Evolutionary conservation across 2,797 vertebrate genomes (phyloP).

Genomic region (Emydoidea blandingii): DNA sequence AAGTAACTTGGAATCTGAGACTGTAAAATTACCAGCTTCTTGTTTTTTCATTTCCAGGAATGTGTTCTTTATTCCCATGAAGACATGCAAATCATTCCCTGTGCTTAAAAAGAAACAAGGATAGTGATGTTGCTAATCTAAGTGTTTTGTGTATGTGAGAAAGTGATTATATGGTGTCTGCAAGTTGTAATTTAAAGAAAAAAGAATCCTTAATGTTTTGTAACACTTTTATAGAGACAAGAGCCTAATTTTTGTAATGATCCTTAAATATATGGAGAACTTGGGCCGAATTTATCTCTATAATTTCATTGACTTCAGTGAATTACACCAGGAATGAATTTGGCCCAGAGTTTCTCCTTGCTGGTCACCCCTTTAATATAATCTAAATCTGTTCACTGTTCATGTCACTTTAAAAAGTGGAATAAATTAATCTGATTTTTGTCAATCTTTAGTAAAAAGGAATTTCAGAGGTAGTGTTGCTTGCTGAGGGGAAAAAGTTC

Average conservation of each 20-base stretch:
- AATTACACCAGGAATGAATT: background rate
- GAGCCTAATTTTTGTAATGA: background rate
- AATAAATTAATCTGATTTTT: background rate
- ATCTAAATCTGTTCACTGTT: background rate
- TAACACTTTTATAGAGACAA: constrained; percentile 6
- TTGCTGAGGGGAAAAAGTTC: background rate
- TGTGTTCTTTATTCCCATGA: background rate
- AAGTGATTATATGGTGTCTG: constrained; percentile 4
- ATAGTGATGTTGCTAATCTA: background rate
- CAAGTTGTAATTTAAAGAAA: constrained; percentile 36
- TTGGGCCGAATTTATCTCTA: background rate
- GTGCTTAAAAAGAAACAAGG: background rate
- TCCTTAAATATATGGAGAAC: background rate
- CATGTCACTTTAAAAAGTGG: background rate
- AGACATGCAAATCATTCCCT: background rate
- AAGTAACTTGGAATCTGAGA: background rate
- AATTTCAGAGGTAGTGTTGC: background rate
- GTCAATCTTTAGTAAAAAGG: background rate
- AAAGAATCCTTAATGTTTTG: background rate
- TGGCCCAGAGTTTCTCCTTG: background rate
- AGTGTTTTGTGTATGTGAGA: background rate
- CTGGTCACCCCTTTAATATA: background rate
- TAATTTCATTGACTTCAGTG: background rate
- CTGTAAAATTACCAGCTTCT: background rate
- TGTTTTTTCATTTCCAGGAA: background rate